Percentiles rank a stretch among this genome's conserved stretches.
Evolutionary conservation across 2,888 invertebrate genomes (phyloP).

Genomic region (Theodoxus fluviatilis): DNA sequence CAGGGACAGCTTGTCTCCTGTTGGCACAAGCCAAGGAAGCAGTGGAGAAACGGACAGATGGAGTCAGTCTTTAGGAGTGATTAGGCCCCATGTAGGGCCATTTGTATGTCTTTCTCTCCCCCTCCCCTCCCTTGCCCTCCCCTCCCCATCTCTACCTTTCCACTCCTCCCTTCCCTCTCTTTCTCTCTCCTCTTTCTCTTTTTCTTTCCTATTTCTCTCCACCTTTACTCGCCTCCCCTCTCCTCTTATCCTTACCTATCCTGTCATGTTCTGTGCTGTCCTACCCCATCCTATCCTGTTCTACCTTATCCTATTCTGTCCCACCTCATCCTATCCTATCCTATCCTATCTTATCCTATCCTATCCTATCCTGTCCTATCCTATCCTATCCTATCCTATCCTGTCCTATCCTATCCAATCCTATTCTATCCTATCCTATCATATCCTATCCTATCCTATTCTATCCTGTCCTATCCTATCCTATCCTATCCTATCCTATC

Average conservation of each 20-base stretch:
- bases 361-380: too few species aligned
- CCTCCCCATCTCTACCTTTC: background rate
- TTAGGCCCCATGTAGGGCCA: background rate
- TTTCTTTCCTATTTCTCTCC: background rate
- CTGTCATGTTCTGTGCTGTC: too few species aligned
- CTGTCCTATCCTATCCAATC: too few species aligned
- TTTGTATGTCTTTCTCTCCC: background rate
- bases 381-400: too few species aligned
- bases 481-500: too few species aligned
- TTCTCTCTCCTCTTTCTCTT: background rate
- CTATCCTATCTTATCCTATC: too few species aligned
- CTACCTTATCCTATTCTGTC: too few species aligned
- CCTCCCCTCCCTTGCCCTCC: background rate
- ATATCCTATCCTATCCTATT: too few species aligned
- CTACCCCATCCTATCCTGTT: too few species aligned
- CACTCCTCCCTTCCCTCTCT: background rate
- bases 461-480: too few species aligned
- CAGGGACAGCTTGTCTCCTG: conserved; percentile 31
- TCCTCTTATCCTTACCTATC: background rate
- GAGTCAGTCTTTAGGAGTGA: background rate
- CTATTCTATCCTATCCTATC: too few species aligned
- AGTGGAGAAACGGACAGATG: background rate
- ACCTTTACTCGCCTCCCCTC: background rate
- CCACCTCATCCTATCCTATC: too few species aligned
- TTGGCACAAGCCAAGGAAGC: background rate